Conservation (phyloP, 1,140 invertebrate genomes). For the Aphis craccivora region DNA sequence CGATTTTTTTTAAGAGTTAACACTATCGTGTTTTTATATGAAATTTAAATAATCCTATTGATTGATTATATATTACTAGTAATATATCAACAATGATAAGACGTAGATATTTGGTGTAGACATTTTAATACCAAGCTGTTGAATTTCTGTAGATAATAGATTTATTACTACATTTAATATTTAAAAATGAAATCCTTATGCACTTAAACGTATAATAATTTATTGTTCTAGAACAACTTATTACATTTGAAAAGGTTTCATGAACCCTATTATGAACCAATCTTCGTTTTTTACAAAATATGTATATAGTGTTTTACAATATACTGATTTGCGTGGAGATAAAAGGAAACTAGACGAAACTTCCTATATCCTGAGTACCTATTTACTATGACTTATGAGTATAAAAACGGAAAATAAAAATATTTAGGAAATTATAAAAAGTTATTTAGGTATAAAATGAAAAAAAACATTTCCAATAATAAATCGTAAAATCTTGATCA, state of each 20-base stretch:
- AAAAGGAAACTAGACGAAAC: background rate
- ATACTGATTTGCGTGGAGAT: background rate
- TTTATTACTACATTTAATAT: too few species aligned
- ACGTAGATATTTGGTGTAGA: background rate
- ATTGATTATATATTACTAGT: background rate
- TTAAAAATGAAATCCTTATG: background rate
- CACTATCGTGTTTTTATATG: background rate
- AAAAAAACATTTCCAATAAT: background rate
- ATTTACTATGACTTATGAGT: background rate
- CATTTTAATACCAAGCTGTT: background rate
- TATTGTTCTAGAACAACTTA: background rate
- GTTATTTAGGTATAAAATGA: background rate
- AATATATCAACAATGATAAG: background rate
- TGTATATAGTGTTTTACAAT: background rate
- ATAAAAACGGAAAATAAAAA: background rate
- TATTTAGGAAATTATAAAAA: background rate
- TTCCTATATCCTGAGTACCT: background rate
- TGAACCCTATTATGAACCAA: background rate
- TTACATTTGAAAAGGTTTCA: background rate
- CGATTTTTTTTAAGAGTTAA: constrained; percentile 18
- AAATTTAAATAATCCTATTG: background rate
- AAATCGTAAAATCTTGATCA: background rate
- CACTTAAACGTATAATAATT: background rate
- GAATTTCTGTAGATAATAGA: background rate
- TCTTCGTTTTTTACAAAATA: background rate